Base-by-base conservation (phyloP, 2,888 invertebrate species). In the Lathronympha strigana region DNA sequence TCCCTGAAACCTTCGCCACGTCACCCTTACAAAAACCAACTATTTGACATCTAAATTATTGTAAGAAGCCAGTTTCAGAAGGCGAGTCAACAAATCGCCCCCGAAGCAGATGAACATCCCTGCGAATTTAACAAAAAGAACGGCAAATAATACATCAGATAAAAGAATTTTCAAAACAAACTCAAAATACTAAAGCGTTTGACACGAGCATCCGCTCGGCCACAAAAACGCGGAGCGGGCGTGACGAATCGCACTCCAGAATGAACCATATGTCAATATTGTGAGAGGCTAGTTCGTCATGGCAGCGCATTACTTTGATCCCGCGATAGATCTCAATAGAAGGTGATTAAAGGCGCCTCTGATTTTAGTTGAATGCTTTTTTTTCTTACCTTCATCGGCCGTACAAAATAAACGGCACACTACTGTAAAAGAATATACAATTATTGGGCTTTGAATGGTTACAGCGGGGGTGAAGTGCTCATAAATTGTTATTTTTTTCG, bases 111-210 rank as follows among this genome's bases (percentile, higher is more conserved):
- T 90, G 90, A 90, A 67, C 71, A 62, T 84, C 83, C 80, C 76
- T 77, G 76, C 76, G 70, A 79, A 76, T 71, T 76, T 78, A 83
- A 90, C 90, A 92, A 91, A 87, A 82, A 83, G 80, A 82, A 87
- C 86, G 87, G 81, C 87, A 85, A 92, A 86, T 83, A 85, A 92
- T 90, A 88, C 85, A 89, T 88, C 90, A 90, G 87, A 92, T 91
- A 92, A 92, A 92, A 92, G 92, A 92, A 88, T 92, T 91, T 92
- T 92, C 91, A 92, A 92, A 92, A 92, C 92, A 92, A 92, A 92
- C 90, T 92, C 91, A 89, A 90, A 90, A 90, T 91, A 91, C 89
- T 89, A 87, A 91, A 90, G 90, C 91, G 90, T 88, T 92, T 91
- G 92, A 92, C 92, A 90, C 90, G 91, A 90, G 92, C 92, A 92